Evolutionary conservation across 2,113 vertebrate genomes (phyloP).

Genomic region (Rattus rattus): DNA sequence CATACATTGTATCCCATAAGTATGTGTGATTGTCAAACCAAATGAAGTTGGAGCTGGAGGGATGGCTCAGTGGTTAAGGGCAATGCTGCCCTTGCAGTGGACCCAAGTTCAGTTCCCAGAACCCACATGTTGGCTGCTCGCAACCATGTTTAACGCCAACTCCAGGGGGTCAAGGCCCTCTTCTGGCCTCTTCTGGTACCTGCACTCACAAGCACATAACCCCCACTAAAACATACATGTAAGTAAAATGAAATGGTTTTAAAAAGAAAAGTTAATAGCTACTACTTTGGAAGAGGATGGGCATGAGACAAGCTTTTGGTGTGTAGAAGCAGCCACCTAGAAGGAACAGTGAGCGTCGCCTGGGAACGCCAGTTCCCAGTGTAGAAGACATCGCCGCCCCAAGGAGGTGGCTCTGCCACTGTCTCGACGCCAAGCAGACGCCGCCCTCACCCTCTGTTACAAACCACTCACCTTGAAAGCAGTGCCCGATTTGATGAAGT

Average conservation of each 20-base stretch:
- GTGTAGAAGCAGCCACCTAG: not conserved
- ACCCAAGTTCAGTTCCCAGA: not conserved
- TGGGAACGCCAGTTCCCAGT: not conserved
- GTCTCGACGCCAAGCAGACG: slow-evolving; percentile 69
- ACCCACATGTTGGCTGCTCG: not conserved
- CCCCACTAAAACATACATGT: not conserved
- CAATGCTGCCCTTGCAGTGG: not conserved
- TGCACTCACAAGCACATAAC: not conserved
- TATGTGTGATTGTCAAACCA: not conserved
- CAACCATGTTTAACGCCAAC: too few relatives aligned
- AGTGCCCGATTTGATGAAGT: slow-evolving; percentile 88
- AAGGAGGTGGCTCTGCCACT: slow-evolving; percentile 8
- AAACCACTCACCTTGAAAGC: slow-evolving; percentile 85
- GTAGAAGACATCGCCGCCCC: not conserved
- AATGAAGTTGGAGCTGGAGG: not conserved
- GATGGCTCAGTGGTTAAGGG: not conserved
- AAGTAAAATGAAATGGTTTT: not conserved
- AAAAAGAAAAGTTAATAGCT: not conserved
- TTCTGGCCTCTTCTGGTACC: not conserved
- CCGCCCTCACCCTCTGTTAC: slow-evolving; percentile 54
- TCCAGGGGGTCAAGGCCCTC: not conserved
- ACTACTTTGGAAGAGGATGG: not conserved
- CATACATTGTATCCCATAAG: not conserved
- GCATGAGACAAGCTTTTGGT: not conserved
- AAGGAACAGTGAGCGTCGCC: not conserved